These are phyloP conservation scores for Valencia hispanica DNA, from an alignment of 2,797 vertebrate species.

Conservation along the genomic window DNA sequence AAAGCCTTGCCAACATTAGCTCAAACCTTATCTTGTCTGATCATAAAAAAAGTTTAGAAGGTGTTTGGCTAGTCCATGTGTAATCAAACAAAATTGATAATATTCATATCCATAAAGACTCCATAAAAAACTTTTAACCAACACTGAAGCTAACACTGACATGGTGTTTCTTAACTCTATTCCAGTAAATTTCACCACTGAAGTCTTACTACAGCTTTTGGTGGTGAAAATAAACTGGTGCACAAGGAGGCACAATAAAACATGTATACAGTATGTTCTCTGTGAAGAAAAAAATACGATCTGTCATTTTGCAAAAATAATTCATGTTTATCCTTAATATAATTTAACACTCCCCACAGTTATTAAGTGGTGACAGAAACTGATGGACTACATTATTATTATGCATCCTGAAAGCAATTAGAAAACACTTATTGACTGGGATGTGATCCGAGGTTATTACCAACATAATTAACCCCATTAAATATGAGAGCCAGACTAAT, in stretches of 20 bases:
- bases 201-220: not conserved
- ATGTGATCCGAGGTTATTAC: conserved; percentile 67
- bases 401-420: conserved; percentile 72
- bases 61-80: not conserved
- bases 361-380: conserved; percentile 63
- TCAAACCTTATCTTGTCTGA: not conserved
- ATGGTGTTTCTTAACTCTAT: not conserved
- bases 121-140: not conserved
- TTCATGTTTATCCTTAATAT: conserved; percentile 43
- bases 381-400: conserved; percentile 68
- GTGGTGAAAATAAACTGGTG: not conserved
- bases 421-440: conserved; percentile 70
- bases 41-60: not conserved
- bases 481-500: conserved; percentile 50
- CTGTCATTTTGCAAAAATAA: conserved; percentile 13
- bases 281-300: not conserved
- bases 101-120: not conserved
- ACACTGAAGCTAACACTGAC: not conserved
- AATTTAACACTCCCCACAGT: conserved; percentile 51
- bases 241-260: not conserved
- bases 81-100: not conserved
- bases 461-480: conserved; percentile 72
- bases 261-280: not conserved
- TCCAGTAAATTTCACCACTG: not conserved
- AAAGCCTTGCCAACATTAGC: too few relatives aligned